Evolutionary conservation across 2,797 vertebrate genomes (phyloP).

Genomic region (Aselliscus stoliczkanus): DNA sequence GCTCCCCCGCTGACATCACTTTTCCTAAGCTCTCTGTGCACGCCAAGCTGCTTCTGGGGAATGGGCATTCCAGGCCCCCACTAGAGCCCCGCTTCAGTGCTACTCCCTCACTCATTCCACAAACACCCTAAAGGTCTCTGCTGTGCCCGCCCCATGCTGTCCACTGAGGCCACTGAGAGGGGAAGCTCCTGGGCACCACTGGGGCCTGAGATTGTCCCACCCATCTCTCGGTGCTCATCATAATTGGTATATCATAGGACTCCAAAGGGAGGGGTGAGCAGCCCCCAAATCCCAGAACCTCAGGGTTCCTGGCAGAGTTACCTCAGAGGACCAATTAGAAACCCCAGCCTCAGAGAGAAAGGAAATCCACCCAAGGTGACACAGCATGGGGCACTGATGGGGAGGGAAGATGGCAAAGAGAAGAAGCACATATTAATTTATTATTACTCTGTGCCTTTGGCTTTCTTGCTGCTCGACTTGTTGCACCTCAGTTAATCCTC

Average conservation of each 20-base stretch:
- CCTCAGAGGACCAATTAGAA: not conserved
- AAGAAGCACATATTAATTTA: rapidly evolving
- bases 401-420: not conserved
- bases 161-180: not conserved
- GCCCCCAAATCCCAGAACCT: not conserved
- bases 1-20: not conserved
- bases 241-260: rapidly evolving
- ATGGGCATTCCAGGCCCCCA: not conserved
- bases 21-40: not conserved
- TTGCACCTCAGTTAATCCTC: not conserved
- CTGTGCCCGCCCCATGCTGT: no score
- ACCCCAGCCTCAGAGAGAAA: not conserved
- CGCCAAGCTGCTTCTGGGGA: not conserved
- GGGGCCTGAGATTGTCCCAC: no score
- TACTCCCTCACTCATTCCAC: not conserved
- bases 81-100: no score
- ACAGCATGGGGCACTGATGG: rapidly evolving
- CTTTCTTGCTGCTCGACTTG: not conserved
- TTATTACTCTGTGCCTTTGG: not conserved
- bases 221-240: not conserved
- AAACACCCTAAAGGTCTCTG: not conserved
- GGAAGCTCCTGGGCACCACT: not conserved
- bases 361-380: not conserved
- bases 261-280: not conserved
- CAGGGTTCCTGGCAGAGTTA: not conserved